These are phyloP conservation scores for Rhabdornis inornatus DNA, from an alignment of 2,113 vertebrate species.

Conservation along the genomic window DNA sequence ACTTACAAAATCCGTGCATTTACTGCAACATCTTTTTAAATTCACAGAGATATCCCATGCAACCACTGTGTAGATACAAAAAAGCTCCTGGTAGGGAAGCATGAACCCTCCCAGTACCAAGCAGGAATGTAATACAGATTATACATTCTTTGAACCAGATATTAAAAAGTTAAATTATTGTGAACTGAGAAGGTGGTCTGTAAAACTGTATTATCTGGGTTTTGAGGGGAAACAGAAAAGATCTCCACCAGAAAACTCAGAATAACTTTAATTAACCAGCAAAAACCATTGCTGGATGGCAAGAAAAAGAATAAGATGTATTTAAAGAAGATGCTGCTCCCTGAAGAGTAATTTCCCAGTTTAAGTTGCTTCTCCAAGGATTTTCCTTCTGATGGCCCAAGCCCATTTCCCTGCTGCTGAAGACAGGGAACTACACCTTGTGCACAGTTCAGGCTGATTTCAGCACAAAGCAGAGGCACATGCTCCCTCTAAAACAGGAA, in stretches of 20 bases:
- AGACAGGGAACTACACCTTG: no score
- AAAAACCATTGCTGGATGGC: not conserved
- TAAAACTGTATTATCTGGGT: not conserved
- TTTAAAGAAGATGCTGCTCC: not conserved
- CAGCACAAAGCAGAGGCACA: not conserved
- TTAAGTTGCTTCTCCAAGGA: not conserved
- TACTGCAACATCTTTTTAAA: not conserved
- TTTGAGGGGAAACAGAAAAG: not conserved
- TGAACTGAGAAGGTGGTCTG: not conserved
- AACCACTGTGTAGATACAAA: accelerated
- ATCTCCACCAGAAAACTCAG: not conserved
- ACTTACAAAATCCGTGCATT: not conserved
- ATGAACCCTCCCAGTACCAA: not conserved
- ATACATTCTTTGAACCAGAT: not conserved
- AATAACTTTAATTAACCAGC: not conserved
- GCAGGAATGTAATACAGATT: not conserved
- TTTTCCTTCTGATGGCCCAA: not conserved
- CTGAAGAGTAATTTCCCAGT: not conserved
- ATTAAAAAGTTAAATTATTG: not conserved
- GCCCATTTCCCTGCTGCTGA: not conserved
- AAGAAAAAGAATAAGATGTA: not conserved
- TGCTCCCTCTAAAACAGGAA: not conserved
- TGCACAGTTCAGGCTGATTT: not conserved
- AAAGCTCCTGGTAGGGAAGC: not conserved
- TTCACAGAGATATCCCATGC: not conserved